Evolutionary conservation across 2,113 vertebrate species (phyloP).

Genomic region (Myocastor coypus): DNA sequence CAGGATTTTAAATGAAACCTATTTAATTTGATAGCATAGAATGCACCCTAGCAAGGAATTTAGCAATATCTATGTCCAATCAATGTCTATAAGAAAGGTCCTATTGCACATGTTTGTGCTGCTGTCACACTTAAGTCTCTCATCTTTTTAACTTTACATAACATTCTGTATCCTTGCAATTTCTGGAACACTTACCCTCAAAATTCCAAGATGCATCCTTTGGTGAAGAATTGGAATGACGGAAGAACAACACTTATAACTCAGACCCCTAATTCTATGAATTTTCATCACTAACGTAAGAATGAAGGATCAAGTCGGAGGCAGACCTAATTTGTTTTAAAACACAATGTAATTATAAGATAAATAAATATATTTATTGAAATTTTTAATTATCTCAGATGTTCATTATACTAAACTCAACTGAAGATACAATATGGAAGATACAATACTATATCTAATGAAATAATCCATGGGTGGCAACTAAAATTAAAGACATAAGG

Average conservation of each 20-base stretch:
- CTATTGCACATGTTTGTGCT: neutral
- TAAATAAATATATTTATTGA: neutral
- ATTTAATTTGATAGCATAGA: neutral
- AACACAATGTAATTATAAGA: neutral
- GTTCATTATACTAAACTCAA: neutral
- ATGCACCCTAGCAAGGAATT: neutral
- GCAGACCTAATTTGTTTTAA: neutral
- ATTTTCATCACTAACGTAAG: neutral
- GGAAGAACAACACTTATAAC: neutral
- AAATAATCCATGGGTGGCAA: neutral
- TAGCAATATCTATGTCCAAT: neutral
- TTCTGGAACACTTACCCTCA: neutral
- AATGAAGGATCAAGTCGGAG: neutral
- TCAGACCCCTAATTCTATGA: neutral
- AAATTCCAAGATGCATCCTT: neutral
- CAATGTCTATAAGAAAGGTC: neutral
- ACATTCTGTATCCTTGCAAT: neutral
- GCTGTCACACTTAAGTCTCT: neutral
- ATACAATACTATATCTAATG: neutral
- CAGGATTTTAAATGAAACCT: neutral
- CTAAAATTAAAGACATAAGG: no score
- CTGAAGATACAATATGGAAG: neutral
- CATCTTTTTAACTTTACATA: neutral
- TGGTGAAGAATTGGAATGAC: neutral
- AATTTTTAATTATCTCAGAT: neutral